Conservation (phyloP, 2,888 invertebrate genomes). For the Agrilus mali region DNA sequence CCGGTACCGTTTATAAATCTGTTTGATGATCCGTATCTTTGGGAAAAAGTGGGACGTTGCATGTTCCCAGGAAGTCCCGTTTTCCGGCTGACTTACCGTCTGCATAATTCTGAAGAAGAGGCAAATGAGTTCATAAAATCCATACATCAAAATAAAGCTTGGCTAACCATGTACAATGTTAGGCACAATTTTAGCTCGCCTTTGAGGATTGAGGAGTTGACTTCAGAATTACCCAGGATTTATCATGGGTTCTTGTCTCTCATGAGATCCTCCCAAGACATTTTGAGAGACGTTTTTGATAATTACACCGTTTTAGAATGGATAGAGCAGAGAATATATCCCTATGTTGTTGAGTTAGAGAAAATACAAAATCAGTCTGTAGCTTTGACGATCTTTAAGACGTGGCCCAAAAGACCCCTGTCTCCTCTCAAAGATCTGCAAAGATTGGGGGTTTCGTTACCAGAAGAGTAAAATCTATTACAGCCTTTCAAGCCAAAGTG, state of each 20-base stretch:
- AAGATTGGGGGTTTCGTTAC: conserved; percentile 32
- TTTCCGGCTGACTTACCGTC: conserved; percentile 35
- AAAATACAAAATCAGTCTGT: conserved; percentile 41
- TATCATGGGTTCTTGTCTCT: conserved; percentile 43
- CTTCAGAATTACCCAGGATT: conserved; percentile 41
- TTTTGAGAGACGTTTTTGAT: conserved; percentile 46
- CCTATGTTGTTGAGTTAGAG: conserved; percentile 38
- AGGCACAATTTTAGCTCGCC: conserved; percentile 57
- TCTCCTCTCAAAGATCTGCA: conserved; percentile 36
- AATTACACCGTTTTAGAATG: conserved; percentile 49
- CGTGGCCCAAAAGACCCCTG: conserved; percentile 49
- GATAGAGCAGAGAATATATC: conserved; percentile 53
- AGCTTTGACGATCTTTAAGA: conserved; percentile 37
- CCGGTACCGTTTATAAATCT: conserved; percentile 40
- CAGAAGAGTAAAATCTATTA: conserved; percentile 11
- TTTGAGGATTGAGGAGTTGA: conserved; percentile 48
- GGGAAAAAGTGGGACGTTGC: conserved; percentile 48
- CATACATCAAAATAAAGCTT: conserved; percentile 35
- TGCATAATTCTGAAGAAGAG: conserved; percentile 33
- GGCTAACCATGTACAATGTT: conserved; percentile 60
- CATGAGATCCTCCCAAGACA: conserved; percentile 41
- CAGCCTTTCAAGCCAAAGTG: conserved; percentile 2
- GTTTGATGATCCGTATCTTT: conserved; percentile 47
- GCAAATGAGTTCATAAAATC: conserved; percentile 30
- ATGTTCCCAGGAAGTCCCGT: conserved; percentile 51